Base-by-base conservation (phyloP, 2,797 vertebrate genomes). In the Nasua narica region DNA sequence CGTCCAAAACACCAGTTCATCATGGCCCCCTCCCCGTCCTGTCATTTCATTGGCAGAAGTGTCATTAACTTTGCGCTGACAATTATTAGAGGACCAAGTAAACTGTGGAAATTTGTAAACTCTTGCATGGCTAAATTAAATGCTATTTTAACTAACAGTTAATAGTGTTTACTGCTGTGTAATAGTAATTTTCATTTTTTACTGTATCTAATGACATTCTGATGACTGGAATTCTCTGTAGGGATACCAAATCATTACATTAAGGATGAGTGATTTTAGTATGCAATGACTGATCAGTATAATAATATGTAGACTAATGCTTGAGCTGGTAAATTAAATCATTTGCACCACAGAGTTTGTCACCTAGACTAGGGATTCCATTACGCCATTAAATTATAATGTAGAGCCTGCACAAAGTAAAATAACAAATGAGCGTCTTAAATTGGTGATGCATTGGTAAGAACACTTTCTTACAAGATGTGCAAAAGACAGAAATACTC, bases 131-230 rank as follows among this genome's bases (percentile, higher is more conserved):
- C 98, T 98, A 99, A 99, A 99, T 99, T 99, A 99, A 99, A 99
- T 99, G 99, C 98, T 99, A 98, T 98, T 99, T 99, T 99, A 99
- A 99, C 99, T 99, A 99, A 99, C 98, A 99, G 98, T 98, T 99
- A 99, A 99, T 99, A 99, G 98, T 99, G 98, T 99, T 99, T 98
- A 99, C 99, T 99, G 99, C 99, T 99, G 99, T 98, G 99, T 99
- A 98, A 98, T 99, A 99, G 99, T 98, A 98, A 99, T 99, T 99
- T 99, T 99, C 99, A 99, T 99, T 99, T 99, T 99, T 99, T 99
- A 99, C 99, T 98, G 98, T 99, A 99, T 99, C 98, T 99, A 99
- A 99, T 99, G 99, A 98, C 99, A 99, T 99, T 99, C 98, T 99
- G 99, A 99, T 99, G 98, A 99, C 98, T 99, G 97, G 98, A 98